phyloP scores from a whole-genome alignment of 2,113 vertebrate species.

The Pluvialis apricaria region DNA sequence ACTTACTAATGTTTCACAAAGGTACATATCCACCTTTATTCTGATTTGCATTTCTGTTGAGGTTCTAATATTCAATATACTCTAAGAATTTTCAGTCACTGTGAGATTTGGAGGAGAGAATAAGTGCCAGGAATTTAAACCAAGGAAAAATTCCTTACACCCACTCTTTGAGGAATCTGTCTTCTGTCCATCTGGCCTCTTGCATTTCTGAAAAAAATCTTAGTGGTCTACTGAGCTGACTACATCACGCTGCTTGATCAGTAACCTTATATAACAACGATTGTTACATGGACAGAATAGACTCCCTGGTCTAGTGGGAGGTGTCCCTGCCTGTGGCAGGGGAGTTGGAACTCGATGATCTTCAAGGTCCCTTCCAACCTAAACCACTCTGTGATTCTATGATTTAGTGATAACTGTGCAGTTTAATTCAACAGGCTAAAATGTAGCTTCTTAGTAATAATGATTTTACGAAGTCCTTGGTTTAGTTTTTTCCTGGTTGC shows the following conservation, averaged over 20 bases:
- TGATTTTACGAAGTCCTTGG: not conserved
- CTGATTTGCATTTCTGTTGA: not conserved
- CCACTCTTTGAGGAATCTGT: constrained; percentile 8
- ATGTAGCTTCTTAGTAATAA: not conserved
- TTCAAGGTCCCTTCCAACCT: too few species aligned
- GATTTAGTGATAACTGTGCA: not conserved
- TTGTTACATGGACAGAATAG: not conserved
- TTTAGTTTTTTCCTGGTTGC: not conserved
- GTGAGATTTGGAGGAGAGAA: not conserved
- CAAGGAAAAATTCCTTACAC: not conserved
- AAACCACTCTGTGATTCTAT: too few species aligned
- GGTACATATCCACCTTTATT: not conserved
- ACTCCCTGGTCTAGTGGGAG: too few species aligned
- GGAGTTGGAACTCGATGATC: too few species aligned
- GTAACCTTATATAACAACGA: not conserved
- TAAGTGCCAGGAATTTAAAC: not conserved
- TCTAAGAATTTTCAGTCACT: not conserved
- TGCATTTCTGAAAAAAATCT: not conserved
- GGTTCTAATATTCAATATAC: not conserved
- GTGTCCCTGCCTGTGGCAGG: too few species aligned
- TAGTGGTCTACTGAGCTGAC: not conserved
- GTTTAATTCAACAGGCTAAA: not conserved
- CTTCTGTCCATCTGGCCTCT: not conserved
- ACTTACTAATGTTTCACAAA: constrained; percentile 26
- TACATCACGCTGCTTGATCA: not conserved